Evolutionary conservation across 37 sponge, comb jelly and placozoan species (phyloP), one percentile per base, ranked within the genome.

Genomic region (Hormiphora californensis): DNA sequence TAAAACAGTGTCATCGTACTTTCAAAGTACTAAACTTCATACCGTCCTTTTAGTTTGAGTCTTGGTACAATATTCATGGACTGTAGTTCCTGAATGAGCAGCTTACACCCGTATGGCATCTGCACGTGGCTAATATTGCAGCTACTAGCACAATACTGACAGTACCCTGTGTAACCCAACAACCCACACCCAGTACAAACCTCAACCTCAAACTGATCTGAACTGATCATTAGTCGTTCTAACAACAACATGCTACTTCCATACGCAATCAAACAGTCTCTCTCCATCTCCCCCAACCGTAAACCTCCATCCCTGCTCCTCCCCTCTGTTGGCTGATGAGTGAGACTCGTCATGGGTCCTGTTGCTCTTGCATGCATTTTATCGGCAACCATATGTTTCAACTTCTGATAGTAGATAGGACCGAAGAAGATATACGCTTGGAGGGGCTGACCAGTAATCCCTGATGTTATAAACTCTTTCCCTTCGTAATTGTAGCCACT

Each of bases 351-450:
- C 67, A 96, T 85, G 31, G 99, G 99, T 0, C 99, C 99, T 34
- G 89, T 91, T 33, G 99, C 93, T 11, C 99, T 85, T 0, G 99
- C 99, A 68, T 98, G 99, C 93, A 98, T 98, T 88, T 98, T 98
- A 86, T 98, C 99, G 55, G 93, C 35, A 40, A 98, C 99, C 99
- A 98, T 98, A 87, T 98, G 99, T 89, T 98, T 98, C 85, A 98
- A 89, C 69, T 93, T 98, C 90, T 98, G 99, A 87, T 98, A 98
- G 91, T 94, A 98, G n/a, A 94, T 94, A 0, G 95, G 95, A 0
- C 99, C 99, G 89, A 90, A 92, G 92, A 93, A 98, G 3, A 98
- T 89, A 88, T 98, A 98, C 3, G 94, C 94, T 41, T 85, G 81
- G 63, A 98, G 57, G 32, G 94, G 92, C 65, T 98, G 94, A 35